Conservation (phyloP, 2,888 invertebrate genomes). For the Agonopterix heracliana region DNA sequence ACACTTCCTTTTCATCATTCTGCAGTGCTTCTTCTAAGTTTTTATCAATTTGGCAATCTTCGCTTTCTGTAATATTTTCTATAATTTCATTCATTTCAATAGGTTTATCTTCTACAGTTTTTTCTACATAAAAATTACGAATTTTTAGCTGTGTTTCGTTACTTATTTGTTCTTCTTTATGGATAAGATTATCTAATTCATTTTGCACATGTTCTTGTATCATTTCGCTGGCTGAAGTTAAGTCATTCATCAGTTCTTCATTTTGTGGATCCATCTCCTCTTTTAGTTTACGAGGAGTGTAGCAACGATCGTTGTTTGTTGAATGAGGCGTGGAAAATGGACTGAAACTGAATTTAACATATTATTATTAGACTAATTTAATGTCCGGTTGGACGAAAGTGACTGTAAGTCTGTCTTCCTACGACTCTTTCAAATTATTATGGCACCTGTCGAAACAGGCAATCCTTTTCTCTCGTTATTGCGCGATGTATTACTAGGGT, state of each 20-base stretch:
- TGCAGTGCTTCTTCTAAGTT: conserved; percentile 51
- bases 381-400: too few species aligned
- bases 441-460: too few species aligned
- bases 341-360: conserved; percentile 38
- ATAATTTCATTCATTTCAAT: conserved; percentile 4
- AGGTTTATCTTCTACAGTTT: not conserved
- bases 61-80: not conserved
- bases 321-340: conserved; percentile 50
- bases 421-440: too few species aligned
- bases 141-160: not conserved
- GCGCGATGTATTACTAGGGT: too few species aligned
- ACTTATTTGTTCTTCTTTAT: not conserved
- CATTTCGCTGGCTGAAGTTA: conserved; percentile 1
- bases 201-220: not conserved
- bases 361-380: not conserved
- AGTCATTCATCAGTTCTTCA: not conserved
- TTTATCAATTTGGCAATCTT: conserved; percentile 34
- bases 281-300: conserved; percentile 31
- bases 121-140: not conserved
- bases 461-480: too few species aligned
- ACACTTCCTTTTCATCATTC: conserved; percentile 31
- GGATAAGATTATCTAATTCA: not conserved
- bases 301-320: conserved; percentile 34
- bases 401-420: too few species aligned
- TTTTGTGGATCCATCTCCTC: conserved; percentile 5